Evolutionary conservation across 2,888 invertebrate genomes (phyloP), one percentile per base, ranked within the genome.

Genomic region (Orthonychiurus folsomi): DNA sequence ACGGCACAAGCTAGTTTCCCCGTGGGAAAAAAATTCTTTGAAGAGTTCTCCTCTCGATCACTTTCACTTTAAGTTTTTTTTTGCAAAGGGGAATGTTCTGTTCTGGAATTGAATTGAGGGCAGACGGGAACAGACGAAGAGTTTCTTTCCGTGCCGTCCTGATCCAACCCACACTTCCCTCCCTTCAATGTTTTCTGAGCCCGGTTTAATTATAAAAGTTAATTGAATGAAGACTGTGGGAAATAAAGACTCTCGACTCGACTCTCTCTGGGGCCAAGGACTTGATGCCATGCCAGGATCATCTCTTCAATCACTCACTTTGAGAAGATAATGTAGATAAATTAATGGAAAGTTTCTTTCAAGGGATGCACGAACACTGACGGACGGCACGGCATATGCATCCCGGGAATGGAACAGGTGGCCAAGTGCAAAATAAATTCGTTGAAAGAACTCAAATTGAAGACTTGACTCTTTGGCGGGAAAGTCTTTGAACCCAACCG

Each of bases 201-300:
- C 37, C 15, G 9, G 37, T 37, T 37, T 37, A 37, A 37, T 37
- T 37, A 37, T 37, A 37, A 37, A 37, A 37, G 37, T 37, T 37
- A 37, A 37, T 37, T 37, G 37, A 37, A 37, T 37, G 37, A 37
- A 37, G 37, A 37, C 37, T 37, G 37, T 37, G 37, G 37, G 37
- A 37, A 37, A 37, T 37, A 37, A 37, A 37, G 37, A 37, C 9
- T 37, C 37, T 37, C n/a, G 37, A 5, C 37, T 37, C 15, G 37
- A 5, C 37, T 37, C 15, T 5, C 37, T 15, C 15, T 37, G 37
- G 9, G n/a, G n/a, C n/a, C n/a, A n/a, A n/a, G n/a, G n/a, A n/a
- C n/a, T n/a, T n/a, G n/a, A n/a, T n/a, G 9, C 37, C 9, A 37
- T 15, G 37, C 15, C 37, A 15, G 37, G 37, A 37, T 37, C 37